These are phyloP conservation scores for Metacarcinus magister DNA, from an alignment of 2,888 invertebrate genomes.

Conservation along the genomic window DNA sequence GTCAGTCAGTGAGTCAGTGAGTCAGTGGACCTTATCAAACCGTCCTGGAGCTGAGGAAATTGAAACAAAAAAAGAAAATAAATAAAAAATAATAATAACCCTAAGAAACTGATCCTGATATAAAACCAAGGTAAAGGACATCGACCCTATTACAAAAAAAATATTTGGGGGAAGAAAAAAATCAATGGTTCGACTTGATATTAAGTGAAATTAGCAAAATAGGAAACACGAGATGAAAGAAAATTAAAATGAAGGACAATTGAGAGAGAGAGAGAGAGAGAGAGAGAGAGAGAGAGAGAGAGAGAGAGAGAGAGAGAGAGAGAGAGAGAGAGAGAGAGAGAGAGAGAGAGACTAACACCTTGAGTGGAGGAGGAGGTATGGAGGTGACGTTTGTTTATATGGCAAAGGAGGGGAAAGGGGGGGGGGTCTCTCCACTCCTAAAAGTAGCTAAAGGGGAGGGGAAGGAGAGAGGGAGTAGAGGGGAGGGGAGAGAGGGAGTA, in stretches of 20 bases:
- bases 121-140: too few species aligned
- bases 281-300: not conserved
- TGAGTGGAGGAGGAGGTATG: not conserved
- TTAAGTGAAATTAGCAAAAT: too few species aligned
- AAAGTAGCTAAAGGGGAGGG: not conserved
- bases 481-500: not conserved
- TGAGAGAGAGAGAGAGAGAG: conserved; percentile 1
- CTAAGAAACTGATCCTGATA: too few species aligned
- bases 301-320: not conserved
- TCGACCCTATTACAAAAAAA: too few species aligned
- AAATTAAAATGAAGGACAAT: not conserved
- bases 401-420: not conserved
- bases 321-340: conserved; percentile 26
- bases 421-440: not conserved
- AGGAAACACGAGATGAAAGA: not conserved
- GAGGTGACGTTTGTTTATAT: not conserved
- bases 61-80: not conserved
- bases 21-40: too few species aligned
- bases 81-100: not conserved
- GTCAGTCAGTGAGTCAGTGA: too few species aligned
- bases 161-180: not conserved
- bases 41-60: too few species aligned
- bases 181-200: too few species aligned
- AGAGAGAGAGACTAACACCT: not conserved
- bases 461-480: not conserved